Evolutionary conservation across 2,797 vertebrate genomes (phyloP).

Genomic region (Hydrolagus colliei): DNA sequence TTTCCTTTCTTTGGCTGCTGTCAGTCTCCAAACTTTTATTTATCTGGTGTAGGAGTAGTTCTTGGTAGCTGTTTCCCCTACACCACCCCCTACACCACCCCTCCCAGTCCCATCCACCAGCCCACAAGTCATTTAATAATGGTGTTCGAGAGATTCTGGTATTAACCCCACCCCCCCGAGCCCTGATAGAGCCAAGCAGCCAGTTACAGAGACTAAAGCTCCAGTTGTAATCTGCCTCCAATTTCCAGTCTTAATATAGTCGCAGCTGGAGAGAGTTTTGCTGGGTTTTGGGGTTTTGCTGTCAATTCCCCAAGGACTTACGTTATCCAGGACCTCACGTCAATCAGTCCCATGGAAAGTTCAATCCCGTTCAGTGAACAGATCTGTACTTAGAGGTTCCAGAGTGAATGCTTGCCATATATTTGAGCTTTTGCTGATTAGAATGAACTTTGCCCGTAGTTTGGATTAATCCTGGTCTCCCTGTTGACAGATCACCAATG

Average conservation of each 20-base stretch:
- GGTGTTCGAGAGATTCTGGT: background rate
- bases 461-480: no score
- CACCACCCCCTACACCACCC: background rate
- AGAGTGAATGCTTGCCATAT: background rate
- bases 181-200: background rate
- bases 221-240: no score
- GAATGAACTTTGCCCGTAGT: no score
- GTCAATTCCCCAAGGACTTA: background rate
- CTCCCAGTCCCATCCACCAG: background rate
- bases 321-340: background rate
- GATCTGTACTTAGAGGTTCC: background rate
- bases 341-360: background rate
- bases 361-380: background rate
- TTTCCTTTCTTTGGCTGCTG: slow-evolving; percentile 2
- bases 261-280: background rate
- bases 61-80: background rate
- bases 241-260: background rate
- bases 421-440: no score
- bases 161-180: background rate
- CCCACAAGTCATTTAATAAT: background rate
- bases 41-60: background rate
- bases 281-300: background rate
- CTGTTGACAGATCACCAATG: background rate
- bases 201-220: background rate
- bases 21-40: background rate